A percentile compares a stretch with the other conserved stretches of the same genome.
Evolutionary conservation across 1,140 invertebrate species (phyloP).

Genomic region (Drosophila willistoni): DNA sequence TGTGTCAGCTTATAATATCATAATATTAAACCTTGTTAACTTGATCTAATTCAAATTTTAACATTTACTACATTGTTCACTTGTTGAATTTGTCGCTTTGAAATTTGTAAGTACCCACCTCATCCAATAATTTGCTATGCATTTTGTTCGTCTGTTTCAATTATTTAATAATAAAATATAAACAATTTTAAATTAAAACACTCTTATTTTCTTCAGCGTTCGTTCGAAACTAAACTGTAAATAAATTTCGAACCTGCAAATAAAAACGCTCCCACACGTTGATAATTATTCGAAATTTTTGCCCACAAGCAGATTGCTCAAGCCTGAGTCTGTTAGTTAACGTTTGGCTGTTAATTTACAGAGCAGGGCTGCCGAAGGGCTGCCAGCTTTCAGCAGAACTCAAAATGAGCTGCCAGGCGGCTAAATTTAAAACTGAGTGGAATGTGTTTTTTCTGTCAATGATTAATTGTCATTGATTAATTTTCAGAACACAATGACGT

Average conservation of each 20-base stretch:
- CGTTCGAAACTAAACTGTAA: slow-evolving; percentile 14
- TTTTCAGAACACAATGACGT: slow-evolving; percentile 32
- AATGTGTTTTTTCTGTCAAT: neutral
- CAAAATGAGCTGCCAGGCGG: neutral
- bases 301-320: neutral
- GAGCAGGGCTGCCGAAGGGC: neutral
- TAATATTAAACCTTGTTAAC: too few relatives aligned
- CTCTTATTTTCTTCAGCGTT: slow-evolving; percentile 29
- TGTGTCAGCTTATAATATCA: too few relatives aligned
- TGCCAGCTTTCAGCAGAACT: neutral
- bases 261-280: slow-evolving; percentile 9
- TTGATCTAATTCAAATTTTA: neutral
- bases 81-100: neutral
- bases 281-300: neutral
- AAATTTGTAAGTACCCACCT: slow-evolving; percentile 54
- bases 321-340: neutral
- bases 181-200: neutral
- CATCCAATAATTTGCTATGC: slow-evolving; percentile 79
- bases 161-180: slow-evolving; percentile 34
- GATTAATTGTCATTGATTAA: neutral
- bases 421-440: neutral
- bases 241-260: slow-evolving; percentile 5
- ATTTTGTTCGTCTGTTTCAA: slow-evolving; percentile 54
- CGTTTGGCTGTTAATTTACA: neutral
- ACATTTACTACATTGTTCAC: neutral